These are phyloP conservation scores for Microplitis manilae DNA, from an alignment of 2,888 invertebrate species.

Conservation along the genomic window DNA sequence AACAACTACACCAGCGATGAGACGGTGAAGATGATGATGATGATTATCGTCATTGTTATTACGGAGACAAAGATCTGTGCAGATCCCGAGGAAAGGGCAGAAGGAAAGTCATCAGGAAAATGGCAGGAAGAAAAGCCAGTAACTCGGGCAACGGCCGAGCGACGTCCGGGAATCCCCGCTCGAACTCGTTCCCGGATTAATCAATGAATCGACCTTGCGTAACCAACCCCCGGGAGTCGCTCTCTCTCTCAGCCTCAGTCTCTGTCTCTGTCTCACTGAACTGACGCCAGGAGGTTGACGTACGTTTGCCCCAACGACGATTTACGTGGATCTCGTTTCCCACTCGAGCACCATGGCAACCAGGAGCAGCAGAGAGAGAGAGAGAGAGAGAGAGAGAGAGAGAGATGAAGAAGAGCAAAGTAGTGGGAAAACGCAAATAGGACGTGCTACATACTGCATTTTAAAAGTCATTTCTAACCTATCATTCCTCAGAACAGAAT, in stretches of 20 bases:
- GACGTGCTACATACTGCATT: background rate
- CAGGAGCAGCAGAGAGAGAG: background rate
- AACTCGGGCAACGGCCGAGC: slow-evolving; percentile 50
- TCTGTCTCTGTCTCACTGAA: slow-evolving; percentile 26
- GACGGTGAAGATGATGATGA: background rate
- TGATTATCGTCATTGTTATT: background rate
- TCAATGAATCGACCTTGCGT: slow-evolving; percentile 53
- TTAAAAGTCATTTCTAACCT: background rate
- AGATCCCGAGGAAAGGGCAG: slow-evolving; percentile 27
- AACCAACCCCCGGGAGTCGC: slow-evolving; percentile 44
- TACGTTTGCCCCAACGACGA: slow-evolving; percentile 32
- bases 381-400: background rate
- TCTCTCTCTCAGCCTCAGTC: slow-evolving; percentile 8
- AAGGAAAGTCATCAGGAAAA: slow-evolving; percentile 31
- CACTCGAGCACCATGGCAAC: slow-evolving; percentile 25
- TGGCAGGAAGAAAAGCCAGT: slow-evolving; percentile 34
- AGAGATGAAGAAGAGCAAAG: background rate
- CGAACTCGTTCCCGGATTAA: slow-evolving; percentile 46
- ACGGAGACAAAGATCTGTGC: background rate
- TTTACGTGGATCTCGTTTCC: slow-evolving; percentile 22
- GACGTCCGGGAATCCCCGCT: slow-evolving; percentile 34
- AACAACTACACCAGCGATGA: background rate
- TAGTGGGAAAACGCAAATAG: background rate
- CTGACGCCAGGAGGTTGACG: slow-evolving; percentile 29
- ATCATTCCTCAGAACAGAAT: background rate